Base-by-base conservation (phyloP, 2,888 invertebrate genomes). In the Drosophila macrospina region DNA sequence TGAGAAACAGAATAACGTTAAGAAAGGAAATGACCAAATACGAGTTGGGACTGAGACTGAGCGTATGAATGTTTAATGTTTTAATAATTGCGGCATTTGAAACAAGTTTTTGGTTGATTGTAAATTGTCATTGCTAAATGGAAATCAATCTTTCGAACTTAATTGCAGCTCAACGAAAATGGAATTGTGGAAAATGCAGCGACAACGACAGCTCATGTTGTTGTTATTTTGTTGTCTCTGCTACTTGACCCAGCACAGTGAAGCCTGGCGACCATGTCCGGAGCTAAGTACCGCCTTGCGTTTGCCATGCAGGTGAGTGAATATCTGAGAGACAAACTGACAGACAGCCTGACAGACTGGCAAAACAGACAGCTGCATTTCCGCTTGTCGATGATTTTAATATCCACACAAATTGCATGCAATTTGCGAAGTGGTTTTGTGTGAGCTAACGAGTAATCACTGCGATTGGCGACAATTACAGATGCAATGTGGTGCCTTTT, bases 231-330 rank as follows among this genome's bases (percentile, higher is more conserved):
- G 78, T 67, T 89, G 68, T 69, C 88, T 73, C 69, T 87, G 78
- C 74, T 90, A 69, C 80, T 89, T 75, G 89, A 87, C 79, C 80
- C 90, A 74, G 76, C 89, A 78, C 80, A 89, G 80, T 67, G 90
- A 85, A 79, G 91, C 91, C 59, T 95, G 95, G 95, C 93, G 94
- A 64, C 96, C 97, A 11, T 97, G 97, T 90, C 94, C 95, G 16
- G 96, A 96, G 91, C 92, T 97, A 57, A 95, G 96, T 88, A 94
- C 95, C 72, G 95, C 96, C 74, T 93, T 97, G 34, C 94, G 95
- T 48, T 94, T 96, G 86, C 96, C 97, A 0, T 97, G 97, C 93
- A 93, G 94, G 92, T 92, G 83, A 90, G 91, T 90, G 34, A 70
- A 62, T 63, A 63, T 26, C 16, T 44, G 42, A 45, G 42, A 39